Conservation (phyloP, 1,140 invertebrate genomes). For the Anastrepha ludens region DNA sequence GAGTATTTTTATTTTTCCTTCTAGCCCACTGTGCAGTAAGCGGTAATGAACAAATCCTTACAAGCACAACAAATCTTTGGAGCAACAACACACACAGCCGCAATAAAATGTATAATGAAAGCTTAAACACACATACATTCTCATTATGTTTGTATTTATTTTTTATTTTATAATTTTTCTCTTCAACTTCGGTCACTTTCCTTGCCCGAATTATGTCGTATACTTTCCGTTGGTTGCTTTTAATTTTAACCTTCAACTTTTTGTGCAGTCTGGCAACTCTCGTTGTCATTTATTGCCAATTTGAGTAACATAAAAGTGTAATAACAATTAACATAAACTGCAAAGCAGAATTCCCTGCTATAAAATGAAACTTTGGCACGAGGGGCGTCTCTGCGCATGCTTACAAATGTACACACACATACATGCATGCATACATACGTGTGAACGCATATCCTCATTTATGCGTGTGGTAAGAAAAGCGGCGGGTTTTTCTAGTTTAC, state of each 20-base stretch:
- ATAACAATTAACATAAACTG: slow-evolving; percentile 52
- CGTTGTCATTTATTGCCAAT: slow-evolving; percentile 35
- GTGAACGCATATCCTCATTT: no score
- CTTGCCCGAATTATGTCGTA: neutral
- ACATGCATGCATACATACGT: neutral
- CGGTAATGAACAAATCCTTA: no score
- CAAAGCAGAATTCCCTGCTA: neutral
- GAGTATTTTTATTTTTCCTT: no score
- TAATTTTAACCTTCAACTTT: neutral
- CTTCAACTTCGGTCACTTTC: no score
- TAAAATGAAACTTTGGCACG: neutral
- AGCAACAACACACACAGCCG: no score
- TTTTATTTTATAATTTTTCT: no score
- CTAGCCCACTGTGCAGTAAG: no score
- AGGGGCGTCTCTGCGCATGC: neutral
- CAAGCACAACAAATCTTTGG: no score
- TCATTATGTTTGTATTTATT: no score
- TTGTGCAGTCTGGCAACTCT: slow-evolving; percentile 22
- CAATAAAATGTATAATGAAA: no score
- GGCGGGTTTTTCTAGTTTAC: neutral
- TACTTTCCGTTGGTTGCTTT: neutral
- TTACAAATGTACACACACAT: no score
- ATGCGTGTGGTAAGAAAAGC: neutral
- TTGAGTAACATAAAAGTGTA: slow-evolving; percentile 49
- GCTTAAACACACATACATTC: no score